Base-by-base conservation (phyloP, 2,888 invertebrate genomes). In the Sesia bembeciformis region DNA sequence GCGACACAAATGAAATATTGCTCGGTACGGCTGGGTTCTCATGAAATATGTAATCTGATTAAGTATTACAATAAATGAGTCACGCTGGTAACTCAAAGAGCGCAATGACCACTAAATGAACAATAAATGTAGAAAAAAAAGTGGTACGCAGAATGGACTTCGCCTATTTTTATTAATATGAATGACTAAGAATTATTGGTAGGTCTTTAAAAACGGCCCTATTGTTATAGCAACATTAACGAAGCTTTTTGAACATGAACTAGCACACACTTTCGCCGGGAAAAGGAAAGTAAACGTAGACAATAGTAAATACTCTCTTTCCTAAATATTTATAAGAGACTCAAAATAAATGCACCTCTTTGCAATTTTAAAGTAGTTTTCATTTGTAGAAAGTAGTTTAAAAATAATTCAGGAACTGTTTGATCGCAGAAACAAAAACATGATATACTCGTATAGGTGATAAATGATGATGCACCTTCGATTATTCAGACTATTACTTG, bases 261-360 rank as follows among this genome's bases (percentile, higher is more conserved):
- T 76, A 68, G 80, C 76, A 77, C 78, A 69, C 70, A 82, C 84
- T 84, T 85, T 85, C 84, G 73, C 81, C 78, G 71, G 67, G 69
- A 80, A 81, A 70, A 79, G 71, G 81, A 84, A 83, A 84, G 84
- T 81, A 72, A 76, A 74, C 63, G 52, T 4, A 52, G 23, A 52
- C 52, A 52, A 52, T 40, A 23, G 51, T 40, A 40, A 46, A 46
- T 46, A 46, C 46, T 46, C 23, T 46, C 46, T 23, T 8, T 46
- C 46, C 46, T 46, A 46, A 46, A 46, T 46, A 46, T 46, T 46
- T 46, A 46, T 46, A 46, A 23, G 23, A 23, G 23, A 23, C 23
- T 23, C 23, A 23, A 1, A 23, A 23, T 23, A 23, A 23, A 23
- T 23, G 23, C 23, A 23, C 23, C 23, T 23, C 23, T 1, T 23